phyloP scores from a whole-genome alignment of 2,888 invertebrate species.

The Dascillus cervinus region DNA sequence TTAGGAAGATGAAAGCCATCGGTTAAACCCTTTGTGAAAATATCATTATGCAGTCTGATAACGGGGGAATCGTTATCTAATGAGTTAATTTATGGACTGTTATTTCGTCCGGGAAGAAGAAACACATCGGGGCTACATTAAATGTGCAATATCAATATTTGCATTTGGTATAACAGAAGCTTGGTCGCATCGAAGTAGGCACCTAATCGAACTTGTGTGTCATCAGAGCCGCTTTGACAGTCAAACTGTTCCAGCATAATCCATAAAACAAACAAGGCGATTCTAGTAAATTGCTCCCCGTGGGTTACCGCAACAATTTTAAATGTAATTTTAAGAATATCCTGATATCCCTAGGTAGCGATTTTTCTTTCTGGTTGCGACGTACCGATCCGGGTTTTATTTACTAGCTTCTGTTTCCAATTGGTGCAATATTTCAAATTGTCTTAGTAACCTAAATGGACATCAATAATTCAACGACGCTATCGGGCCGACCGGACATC shows the following conservation, averaged over 20 bases:
- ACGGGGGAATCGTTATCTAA: conserved; percentile 36
- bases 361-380: conserved; percentile 36
- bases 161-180: conserved; percentile 26
- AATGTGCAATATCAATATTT: conserved; percentile 41
- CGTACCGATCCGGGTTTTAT: conserved; percentile 29
- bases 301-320: conserved; percentile 31
- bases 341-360: conserved; percentile 31
- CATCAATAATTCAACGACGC: conserved; percentile 39
- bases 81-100: conserved; percentile 43
- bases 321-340: conserved; percentile 38
- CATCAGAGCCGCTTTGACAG: conserved; percentile 24
- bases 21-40: conserved; percentile 38
- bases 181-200: conserved; percentile 30
- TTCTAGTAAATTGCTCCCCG: conserved; percentile 19
- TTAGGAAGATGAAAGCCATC: conserved; percentile 29
- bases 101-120: conserved; percentile 36
- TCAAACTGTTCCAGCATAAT: conserved; percentile 31
- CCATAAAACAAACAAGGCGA: conserved; percentile 34
- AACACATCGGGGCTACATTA: conserved; percentile 33
- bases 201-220: conserved; percentile 24
- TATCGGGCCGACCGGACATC: conserved; percentile 28
- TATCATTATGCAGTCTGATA: conserved; percentile 35
- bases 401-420: conserved; percentile 37
- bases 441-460: conserved; percentile 36
- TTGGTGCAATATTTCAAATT: conserved; percentile 39